Percentiles rank a stretch among this genome's conserved stretches.
Conservation (phyloP, 2,888 invertebrate genomes). For the Sycophila texana region DNA sequence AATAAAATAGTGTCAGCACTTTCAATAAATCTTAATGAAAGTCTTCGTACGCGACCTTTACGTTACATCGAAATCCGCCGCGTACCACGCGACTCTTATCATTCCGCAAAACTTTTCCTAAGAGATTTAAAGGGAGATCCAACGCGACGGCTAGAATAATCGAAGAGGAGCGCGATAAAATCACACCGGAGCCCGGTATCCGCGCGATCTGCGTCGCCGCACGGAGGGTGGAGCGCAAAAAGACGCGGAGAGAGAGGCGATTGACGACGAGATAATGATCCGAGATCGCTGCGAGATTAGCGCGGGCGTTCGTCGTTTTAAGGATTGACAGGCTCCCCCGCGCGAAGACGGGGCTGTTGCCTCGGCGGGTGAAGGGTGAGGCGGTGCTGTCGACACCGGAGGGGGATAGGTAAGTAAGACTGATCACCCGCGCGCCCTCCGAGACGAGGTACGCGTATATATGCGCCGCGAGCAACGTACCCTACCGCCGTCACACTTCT, state of each 20-base stretch:
- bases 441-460: conserved; percentile 60
- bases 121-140: too few species aligned
- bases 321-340: conserved; percentile 56
- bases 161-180: too few species aligned
- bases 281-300: conserved; percentile 62
- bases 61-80: too few species aligned
- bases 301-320: conserved; percentile 56
- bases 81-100: too few species aligned
- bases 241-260: conserved; percentile 1
- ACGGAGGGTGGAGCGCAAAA: not conserved
- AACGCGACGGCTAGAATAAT: too few species aligned
- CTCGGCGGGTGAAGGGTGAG: conserved; percentile 52
- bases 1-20: too few species aligned
- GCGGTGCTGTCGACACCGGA: conserved; percentile 66
- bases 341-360: not conserved
- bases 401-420: conserved; percentile 68
- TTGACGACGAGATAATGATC: conserved; percentile 53
- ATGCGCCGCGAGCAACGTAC: conserved; percentile 59
- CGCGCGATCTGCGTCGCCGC: too few species aligned
- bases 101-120: too few species aligned
- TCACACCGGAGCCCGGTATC: too few species aligned
- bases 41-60: too few species aligned
- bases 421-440: conserved; percentile 65
- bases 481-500: conserved; percentile 52
- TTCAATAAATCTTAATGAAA: too few species aligned